Evolutionary conservation across 2,113 vertebrate genomes (phyloP), one percentile per base, ranked within the genome.

Genomic region (Callospermophilus lateralis): DNA sequence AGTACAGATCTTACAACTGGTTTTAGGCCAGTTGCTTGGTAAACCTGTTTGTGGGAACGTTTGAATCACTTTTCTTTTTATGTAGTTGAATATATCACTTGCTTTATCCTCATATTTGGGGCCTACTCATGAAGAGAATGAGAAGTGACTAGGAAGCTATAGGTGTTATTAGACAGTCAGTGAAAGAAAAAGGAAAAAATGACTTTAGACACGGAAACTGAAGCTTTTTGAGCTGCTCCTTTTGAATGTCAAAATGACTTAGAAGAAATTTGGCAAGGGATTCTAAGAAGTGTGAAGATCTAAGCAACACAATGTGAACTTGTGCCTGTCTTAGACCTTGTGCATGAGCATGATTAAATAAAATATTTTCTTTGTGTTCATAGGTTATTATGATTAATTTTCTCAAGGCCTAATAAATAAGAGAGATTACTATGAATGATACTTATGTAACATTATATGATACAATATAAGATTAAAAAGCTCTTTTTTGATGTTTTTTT

Each of bases 221-320:
- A 93, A 89, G 4, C 30, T 72, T 95, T 97, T 95, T 97, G 83
- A 97, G 96, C 74, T 63, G 51, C 3, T 94, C 48, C 96, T 95
- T 97, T 97, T 89, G 81, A 97, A 76, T 94, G 86, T 97, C 96
- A 97, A 94, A 95, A 77, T 92, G 83, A 94, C 89, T 88, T 96
- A 93, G 3, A 83, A 68, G 70, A 95, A 94, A 61, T 91, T 96
- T 94, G 83, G 73, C 61, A 81, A 95, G 63, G 10, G 28, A 90
- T 51, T 89, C 39, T 89, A 93, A 95, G 88, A 95, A 97, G 77
- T 96, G 81, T 12, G 42, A 89, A 94, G 95, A 96, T 97, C 95
- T 96, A 96, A 88, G 55, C 30, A 51, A 77, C 45, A 80, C 39
- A 63, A 65, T 17, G 13, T 83, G 70, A 80, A 6, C 17, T 20